These are phyloP conservation scores for Heliangelus exortis DNA, from an alignment of 2,797 vertebrate genomes.

Conservation along the genomic window DNA sequence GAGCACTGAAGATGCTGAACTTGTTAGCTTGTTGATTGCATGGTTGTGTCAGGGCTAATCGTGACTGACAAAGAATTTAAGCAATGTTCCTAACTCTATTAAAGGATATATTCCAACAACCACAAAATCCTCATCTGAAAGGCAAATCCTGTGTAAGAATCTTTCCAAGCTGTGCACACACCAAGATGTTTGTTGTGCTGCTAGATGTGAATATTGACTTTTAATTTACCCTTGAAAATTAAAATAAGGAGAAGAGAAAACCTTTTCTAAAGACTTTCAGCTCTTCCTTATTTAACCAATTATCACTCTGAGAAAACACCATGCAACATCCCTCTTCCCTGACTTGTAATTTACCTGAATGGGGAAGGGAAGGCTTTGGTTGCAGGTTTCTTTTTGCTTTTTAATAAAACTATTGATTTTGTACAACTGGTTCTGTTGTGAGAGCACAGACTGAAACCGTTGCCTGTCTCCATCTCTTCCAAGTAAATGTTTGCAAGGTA, in stretches of 20 bases:
- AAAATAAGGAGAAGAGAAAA: background rate
- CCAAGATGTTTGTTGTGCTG: constrained; percentile 6
- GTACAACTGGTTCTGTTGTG: background rate
- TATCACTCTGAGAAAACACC: background rate
- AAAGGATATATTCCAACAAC: constrained; percentile 18
- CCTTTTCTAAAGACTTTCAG: background rate
- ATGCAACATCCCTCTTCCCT: background rate
- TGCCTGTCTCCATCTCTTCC: background rate
- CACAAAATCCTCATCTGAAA: constrained; percentile 45
- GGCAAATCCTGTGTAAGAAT: constrained; percentile 15
- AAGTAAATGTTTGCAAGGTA: background rate
- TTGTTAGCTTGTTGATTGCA: constrained; percentile 59
- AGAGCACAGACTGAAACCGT: background rate
- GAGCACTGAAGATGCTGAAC: constrained; percentile 17
- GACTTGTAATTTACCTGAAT: background rate
- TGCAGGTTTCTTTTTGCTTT: background rate
- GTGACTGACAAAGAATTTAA: constrained; percentile 67
- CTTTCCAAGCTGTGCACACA: background rate
- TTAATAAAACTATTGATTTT: background rate
- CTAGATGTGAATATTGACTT: constrained; percentile 44
- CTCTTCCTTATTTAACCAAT: constrained; percentile 35
- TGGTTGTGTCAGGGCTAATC: constrained; percentile 46
- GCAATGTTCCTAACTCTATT: constrained; percentile 56
- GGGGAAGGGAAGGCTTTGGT: background rate
- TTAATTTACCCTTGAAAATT: constrained; percentile 45